Evolutionary conservation across 2,797 vertebrate species (phyloP).

Genomic region (Anas bernieri): DNA sequence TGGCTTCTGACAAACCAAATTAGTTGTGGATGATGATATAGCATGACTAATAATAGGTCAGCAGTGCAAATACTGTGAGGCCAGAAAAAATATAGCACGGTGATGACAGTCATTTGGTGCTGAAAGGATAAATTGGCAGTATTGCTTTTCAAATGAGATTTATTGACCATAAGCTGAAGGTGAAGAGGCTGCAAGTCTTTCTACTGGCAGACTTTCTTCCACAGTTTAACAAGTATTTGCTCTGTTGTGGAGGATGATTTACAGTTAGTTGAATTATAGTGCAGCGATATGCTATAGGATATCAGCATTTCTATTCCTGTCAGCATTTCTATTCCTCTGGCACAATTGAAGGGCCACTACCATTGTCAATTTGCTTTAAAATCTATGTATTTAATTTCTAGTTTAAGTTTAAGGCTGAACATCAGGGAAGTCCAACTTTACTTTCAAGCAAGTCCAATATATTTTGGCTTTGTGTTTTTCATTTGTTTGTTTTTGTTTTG

Average conservation of each 20-base stretch:
- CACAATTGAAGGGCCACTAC: not conserved
- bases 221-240: not conserved
- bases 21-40: not conserved
- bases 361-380: not conserved
- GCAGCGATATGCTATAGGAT: not conserved
- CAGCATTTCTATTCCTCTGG: not conserved
- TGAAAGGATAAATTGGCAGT: not conserved
- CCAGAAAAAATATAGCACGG: not conserved
- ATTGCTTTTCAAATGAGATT: not conserved
- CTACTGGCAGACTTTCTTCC: not conserved
- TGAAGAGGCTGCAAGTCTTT: not conserved
- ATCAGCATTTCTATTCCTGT: not conserved
- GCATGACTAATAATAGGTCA: slow-evolving; percentile 5
- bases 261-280: not conserved
- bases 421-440: not conserved
- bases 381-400: not conserved
- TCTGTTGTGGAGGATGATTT: not conserved
- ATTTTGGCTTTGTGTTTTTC: not conserved
- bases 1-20: slow-evolving; percentile 1
- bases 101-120: not conserved
- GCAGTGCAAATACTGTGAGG: not conserved
- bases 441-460: not conserved
- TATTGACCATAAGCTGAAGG: not conserved
- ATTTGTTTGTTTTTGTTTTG: not conserved
- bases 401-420: not conserved